phyloP scores from a whole-genome alignment of 2,113 vertebrate genomes.

The Corapipo altera region DNA sequence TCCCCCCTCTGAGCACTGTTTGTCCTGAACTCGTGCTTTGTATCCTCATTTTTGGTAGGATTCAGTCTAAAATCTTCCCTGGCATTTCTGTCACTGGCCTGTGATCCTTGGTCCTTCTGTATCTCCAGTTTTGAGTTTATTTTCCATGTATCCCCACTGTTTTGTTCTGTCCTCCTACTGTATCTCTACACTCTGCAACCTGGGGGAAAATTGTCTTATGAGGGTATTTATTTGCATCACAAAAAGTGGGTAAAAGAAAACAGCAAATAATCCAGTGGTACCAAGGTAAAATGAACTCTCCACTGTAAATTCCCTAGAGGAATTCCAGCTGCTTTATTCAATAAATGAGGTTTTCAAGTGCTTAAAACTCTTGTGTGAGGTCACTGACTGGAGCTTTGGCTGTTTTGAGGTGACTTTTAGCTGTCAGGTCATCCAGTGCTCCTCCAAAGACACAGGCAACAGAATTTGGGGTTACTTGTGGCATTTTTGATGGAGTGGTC shows the following conservation, averaged over 20 bases:
- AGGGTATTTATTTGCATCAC: background rate
- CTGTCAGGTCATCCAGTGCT: background rate
- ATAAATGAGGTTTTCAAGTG: background rate
- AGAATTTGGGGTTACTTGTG: background rate
- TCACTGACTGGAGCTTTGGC: background rate
- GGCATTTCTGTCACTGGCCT: background rate
- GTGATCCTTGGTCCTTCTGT: background rate
- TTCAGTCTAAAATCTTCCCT: too few species aligned
- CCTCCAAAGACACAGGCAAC: fast-evolving
- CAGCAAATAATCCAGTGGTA: background rate
- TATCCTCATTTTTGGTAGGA: background rate
- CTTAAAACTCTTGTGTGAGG: background rate
- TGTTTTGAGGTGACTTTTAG: background rate
- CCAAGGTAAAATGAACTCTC: background rate
- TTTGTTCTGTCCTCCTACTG: background rate
- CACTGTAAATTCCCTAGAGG: background rate
- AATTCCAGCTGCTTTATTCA: background rate
- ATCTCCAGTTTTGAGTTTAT: background rate
- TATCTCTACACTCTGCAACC: background rate
- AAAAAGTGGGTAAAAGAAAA: background rate
- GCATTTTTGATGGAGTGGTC: fast-evolving
- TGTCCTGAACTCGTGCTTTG: background rate
- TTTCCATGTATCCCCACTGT: background rate
- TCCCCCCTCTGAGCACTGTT: fast-evolving
- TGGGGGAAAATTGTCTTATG: background rate